Conservation (phyloP, 2,797 vertebrate genomes). For the Oreochromis grahami region DNA sequence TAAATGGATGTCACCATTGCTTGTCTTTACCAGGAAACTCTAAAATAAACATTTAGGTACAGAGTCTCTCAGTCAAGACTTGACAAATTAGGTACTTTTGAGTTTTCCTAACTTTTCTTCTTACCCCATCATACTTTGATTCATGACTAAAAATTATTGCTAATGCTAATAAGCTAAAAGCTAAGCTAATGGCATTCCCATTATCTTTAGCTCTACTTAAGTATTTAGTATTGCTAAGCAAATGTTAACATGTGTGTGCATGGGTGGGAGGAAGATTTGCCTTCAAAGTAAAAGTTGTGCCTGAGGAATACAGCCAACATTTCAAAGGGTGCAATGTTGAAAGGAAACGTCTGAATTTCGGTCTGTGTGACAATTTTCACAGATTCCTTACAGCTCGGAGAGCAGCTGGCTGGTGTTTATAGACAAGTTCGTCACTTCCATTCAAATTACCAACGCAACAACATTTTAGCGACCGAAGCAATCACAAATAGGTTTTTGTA, state of each 20-base stretch:
- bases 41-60: neutral
- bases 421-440: neutral
- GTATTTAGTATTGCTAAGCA: neutral
- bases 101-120: neutral
- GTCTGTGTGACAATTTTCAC: neutral
- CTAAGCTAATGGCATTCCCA: neutral
- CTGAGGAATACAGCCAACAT: neutral
- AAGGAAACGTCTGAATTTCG: neutral
- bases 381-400: neutral
- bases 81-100: neutral
- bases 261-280: neutral
- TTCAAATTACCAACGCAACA: neutral
- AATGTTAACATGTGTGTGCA: neutral
- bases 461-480: neutral
- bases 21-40: neutral
- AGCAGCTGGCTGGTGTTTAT: neutral
- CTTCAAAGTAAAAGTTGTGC: neutral
- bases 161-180: neutral
- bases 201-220: neutral
- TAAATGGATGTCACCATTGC: neutral
- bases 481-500: neutral
- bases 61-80: neutral
- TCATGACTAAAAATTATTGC: neutral
- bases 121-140: neutral
- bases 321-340: neutral